A percentile compares a stretch with the other conserved stretches of the same genome.
phyloP scores from a whole-genome alignment of 2,797 vertebrate genomes.

The Paedocypris micromegethes region DNA sequence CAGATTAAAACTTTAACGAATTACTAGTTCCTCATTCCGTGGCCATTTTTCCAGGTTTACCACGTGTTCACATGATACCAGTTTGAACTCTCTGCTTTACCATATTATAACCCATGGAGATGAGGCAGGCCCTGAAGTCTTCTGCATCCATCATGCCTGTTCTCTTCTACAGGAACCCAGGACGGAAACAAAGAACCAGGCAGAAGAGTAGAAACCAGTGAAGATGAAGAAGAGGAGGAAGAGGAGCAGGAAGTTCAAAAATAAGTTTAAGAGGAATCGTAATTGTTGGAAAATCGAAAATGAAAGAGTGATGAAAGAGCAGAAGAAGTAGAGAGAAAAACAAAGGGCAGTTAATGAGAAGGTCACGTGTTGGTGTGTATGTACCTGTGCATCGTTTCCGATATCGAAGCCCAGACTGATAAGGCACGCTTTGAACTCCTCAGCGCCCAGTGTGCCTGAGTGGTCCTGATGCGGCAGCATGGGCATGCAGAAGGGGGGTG shows the following conservation, averaged over 20 bases:
- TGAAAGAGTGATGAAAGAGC: slow-evolving; percentile 50
- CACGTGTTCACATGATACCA: slow-evolving; percentile 9
- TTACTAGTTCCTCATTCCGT: not conserved
- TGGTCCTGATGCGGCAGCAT: slow-evolving; percentile 77
- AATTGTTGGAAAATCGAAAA: slow-evolving; percentile 32
- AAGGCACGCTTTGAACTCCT: slow-evolving; percentile 99
- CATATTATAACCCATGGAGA: slow-evolving; percentile 98
- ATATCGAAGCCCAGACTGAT: slow-evolving; percentile 99
- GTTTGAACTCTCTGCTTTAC: slow-evolving; percentile 49
- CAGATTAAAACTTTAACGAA: slow-evolving; percentile 55
- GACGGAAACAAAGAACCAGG: slow-evolving; percentile 53
- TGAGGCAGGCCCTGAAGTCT: slow-evolving; percentile 99
- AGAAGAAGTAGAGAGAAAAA: slow-evolving; percentile 51
- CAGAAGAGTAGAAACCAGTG: slow-evolving; percentile 11
- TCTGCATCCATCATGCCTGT: slow-evolving; percentile 98
- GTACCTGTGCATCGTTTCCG: slow-evolving; percentile 99
- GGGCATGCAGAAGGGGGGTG: slow-evolving; percentile 70
- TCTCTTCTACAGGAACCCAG: slow-evolving; percentile 89
- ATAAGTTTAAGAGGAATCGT: slow-evolving; percentile 31
- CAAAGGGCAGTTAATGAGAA: slow-evolving; percentile 60
- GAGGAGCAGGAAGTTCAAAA: slow-evolving; percentile 37
- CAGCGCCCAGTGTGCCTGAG: slow-evolving; percentile 96
- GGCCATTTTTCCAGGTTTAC: slow-evolving; percentile 65
- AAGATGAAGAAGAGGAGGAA: slow-evolving; percentile 28
- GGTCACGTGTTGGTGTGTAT: slow-evolving; percentile 47